These are phyloP conservation scores for Myotis findleyi DNA, from an alignment of 2,797 vertebrate species.

Conservation along the genomic window DNA sequence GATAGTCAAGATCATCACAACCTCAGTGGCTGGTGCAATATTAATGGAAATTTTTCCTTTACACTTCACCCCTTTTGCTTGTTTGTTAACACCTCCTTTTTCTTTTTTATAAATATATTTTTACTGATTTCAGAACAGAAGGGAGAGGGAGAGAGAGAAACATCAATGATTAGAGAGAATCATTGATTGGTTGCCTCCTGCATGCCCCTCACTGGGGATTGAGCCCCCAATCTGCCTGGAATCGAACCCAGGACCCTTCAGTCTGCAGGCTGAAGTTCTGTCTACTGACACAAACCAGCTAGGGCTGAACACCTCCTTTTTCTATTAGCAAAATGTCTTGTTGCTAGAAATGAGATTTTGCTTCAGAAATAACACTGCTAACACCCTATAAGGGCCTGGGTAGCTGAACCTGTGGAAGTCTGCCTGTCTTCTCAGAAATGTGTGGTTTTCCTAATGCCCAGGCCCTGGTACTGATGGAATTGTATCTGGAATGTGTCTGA, in stretches of 20 bases:
- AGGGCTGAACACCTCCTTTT: not conserved
- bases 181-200: no score
- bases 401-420: rapidly evolving
- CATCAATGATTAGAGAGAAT: no score
- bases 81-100: not conserved
- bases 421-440: not conserved
- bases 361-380: not conserved
- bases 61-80: not conserved
- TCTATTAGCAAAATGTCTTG: not conserved
- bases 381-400: not conserved
- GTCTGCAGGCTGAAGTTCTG: no score
- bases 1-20: not conserved
- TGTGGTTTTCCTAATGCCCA: not conserved
- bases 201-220: no score
- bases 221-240: no score
- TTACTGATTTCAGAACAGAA: no score
- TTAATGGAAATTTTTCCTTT: not conserved
- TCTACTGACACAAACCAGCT: no score
- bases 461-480: not conserved
- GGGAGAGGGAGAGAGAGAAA: no score
- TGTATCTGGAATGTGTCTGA: not conserved
- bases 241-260: no score
- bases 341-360: not conserved
- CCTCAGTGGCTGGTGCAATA: not conserved
- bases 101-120: no score